A percentile compares a stretch with the other conserved stretches of the same genome.
These are phyloP conservation scores for Gnathonemus longibarbis DNA, from an alignment of 2,113 vertebrate species.

Conservation along the genomic window DNA sequence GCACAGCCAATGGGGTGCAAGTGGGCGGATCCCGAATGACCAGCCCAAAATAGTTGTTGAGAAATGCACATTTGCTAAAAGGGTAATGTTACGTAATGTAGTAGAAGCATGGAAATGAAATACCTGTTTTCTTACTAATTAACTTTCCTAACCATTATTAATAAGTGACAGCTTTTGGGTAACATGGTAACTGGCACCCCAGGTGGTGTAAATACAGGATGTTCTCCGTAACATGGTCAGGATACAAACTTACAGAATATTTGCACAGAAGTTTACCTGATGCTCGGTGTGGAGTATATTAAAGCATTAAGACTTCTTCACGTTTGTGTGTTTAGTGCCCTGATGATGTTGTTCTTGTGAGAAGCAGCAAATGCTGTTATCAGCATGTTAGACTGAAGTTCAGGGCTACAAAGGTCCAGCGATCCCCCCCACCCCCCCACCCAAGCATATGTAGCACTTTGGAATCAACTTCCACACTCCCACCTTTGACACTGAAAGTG, in stretches of 20 bases:
- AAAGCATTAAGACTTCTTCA: background rate
- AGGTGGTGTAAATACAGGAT: background rate
- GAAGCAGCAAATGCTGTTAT: background rate
- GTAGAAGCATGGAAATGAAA: background rate
- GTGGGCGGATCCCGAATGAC: background rate
- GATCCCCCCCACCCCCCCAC: background rate
- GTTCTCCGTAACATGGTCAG: background rate
- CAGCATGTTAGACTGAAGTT: background rate
- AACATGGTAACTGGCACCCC: background rate
- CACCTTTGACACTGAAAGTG: too few species aligned
- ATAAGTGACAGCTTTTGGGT: background rate
- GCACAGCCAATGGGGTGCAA: background rate
- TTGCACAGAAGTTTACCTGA: background rate
- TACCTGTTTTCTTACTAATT: background rate
- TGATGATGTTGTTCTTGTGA: background rate
- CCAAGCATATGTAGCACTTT: too few species aligned
- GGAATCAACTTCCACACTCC: too few species aligned
- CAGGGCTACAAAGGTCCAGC: background rate
- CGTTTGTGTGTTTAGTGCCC: background rate
- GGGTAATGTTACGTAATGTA: background rate
- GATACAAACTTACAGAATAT: background rate
- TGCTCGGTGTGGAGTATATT: background rate
- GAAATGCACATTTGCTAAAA: background rate
- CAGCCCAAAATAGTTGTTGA: background rate
- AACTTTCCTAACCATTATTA: background rate